These are phyloP conservation scores for Abramis brama DNA, from an alignment of 2,113 vertebrate genomes.

Conservation along the genomic window DNA sequence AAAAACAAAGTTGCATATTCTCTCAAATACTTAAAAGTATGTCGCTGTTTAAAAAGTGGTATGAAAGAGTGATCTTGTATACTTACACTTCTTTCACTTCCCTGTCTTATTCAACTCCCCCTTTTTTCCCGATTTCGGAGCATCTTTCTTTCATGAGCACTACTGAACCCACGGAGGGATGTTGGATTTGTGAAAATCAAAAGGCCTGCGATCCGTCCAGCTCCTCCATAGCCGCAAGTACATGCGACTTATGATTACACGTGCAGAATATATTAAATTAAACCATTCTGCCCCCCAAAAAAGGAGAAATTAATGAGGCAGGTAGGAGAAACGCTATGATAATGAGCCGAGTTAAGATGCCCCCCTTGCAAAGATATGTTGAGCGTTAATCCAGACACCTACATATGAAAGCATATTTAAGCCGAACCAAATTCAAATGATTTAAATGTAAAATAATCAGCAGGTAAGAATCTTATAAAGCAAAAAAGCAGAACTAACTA, in stretches of 20 bases:
- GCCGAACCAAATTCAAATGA: constrained; percentile 67
- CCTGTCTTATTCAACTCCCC: constrained; percentile 1
- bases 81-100: not conserved
- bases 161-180: constrained; percentile 31
- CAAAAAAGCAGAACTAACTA: constrained; percentile 58
- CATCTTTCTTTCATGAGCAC: constrained; percentile 35
- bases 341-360: constrained; percentile 70
- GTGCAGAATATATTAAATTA: constrained; percentile 79
- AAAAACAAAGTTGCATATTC: not conserved
- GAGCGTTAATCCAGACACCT: constrained; percentile 70
- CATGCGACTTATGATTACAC: constrained; percentile 71
- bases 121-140: not conserved
- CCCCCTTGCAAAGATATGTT: constrained; percentile 57
- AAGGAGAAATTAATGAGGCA: constrained; percentile 70
- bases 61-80: not conserved
- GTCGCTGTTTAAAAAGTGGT: not conserved
- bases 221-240: constrained; percentile 59
- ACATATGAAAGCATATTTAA: constrained; percentile 64
- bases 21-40: not conserved
- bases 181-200: constrained; percentile 58
- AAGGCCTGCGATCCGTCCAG: constrained; percentile 60
- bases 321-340: constrained; percentile 71
- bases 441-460: constrained; percentile 70
- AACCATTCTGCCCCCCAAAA: constrained; percentile 59
- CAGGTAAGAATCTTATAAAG: constrained; percentile 53